Evolutionary conservation across 2,888 invertebrate species (phyloP).

Genomic region (Amphimallon solstitiale): DNA sequence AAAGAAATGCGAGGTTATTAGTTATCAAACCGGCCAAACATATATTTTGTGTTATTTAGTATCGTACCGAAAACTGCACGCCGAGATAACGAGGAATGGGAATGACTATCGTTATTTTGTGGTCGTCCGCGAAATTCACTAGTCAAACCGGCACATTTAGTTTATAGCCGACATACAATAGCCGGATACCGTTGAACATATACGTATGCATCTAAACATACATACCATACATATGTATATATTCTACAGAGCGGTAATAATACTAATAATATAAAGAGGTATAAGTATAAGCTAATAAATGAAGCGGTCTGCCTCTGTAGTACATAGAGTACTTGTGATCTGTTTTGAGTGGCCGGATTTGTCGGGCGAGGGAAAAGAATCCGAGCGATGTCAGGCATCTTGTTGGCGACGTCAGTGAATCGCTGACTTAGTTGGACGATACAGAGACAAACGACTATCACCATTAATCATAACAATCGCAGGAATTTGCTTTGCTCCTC

Average conservation of each 20-base stretch:
- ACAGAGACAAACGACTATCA: background rate
- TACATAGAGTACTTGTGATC: no score
- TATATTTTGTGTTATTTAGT: background rate
- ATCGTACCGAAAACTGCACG: constrained; percentile 37
- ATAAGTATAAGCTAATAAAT: background rate
- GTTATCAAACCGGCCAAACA: constrained; percentile 10
- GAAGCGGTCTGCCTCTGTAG: no score
- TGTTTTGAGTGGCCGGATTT: background rate
- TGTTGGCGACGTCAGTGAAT: constrained; percentile 12
- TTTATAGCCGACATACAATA: background rate
- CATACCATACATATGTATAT: background rate
- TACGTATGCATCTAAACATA: no score
- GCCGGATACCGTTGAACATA: background rate
- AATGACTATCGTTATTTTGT: background rate
- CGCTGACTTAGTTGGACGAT: constrained; percentile 1
- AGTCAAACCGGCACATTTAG: background rate
- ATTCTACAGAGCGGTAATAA: background rate
- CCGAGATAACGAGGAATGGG: constrained; percentile 22
- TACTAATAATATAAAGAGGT: background rate
- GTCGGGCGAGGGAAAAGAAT: constrained; percentile 14
- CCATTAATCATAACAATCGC: constrained; percentile 16
- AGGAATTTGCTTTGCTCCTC: background rate
- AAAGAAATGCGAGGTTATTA: constrained; percentile 49
- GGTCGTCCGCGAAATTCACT: background rate
- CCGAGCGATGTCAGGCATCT: constrained; percentile 2